Evolutionary conservation across 2,113 vertebrate species (phyloP).

Genomic region (Malurus elegans): DNA sequence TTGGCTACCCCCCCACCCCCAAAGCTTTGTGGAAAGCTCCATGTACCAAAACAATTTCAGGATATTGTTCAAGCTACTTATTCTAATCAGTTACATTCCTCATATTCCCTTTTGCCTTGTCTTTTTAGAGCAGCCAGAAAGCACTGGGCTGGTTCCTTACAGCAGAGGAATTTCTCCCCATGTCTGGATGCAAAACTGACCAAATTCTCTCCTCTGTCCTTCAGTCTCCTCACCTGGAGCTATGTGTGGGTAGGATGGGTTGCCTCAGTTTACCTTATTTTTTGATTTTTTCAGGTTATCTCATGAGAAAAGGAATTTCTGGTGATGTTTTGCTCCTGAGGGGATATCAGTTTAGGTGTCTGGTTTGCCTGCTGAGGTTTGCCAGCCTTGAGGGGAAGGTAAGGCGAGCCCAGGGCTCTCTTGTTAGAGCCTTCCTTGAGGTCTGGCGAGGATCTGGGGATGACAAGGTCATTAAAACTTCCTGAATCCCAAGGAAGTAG

Average conservation of each 20-base stretch:
- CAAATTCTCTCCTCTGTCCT: background rate
- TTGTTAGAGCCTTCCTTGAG: background rate
- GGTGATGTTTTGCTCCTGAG: background rate
- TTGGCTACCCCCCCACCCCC: background rate
- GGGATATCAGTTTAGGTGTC: background rate
- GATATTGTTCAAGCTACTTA: background rate
- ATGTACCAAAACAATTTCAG: background rate
- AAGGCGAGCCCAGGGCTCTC: background rate
- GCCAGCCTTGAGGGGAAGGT: background rate
- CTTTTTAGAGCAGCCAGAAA: background rate
- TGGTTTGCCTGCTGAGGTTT: background rate
- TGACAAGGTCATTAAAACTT: accelerated
- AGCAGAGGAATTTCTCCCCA: background rate
- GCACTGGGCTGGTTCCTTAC: background rate
- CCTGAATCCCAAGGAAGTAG: background rate
- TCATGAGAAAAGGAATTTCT: background rate
- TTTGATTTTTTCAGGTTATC: background rate
- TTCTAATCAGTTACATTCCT: background rate
- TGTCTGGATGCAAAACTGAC: background rate
- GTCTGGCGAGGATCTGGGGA: background rate
- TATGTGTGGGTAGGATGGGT: accelerated
- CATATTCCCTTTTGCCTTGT: background rate
- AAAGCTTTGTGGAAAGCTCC: background rate
- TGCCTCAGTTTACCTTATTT: background rate
- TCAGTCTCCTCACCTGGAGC: background rate